Evolutionary conservation across 2,888 invertebrate species (phyloP).

Genomic region (Toxonevra muliebris): DNA sequence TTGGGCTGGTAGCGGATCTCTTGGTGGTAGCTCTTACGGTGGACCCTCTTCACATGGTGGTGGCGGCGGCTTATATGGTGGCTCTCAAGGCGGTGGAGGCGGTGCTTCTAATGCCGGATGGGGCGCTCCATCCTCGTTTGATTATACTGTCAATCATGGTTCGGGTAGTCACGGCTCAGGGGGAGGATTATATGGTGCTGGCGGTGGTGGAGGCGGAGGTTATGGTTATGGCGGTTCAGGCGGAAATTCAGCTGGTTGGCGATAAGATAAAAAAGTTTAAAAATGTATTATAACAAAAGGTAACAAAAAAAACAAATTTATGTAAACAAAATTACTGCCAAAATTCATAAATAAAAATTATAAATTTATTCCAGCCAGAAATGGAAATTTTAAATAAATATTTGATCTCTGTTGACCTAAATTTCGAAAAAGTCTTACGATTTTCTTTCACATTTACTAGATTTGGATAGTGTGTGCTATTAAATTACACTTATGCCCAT

Average conservation of each 20-base stretch:
- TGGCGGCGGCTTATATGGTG: conserved; percentile 25
- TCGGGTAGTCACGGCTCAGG: background rate
- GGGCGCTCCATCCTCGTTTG: conserved; percentile 31
- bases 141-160: conserved; percentile 38
- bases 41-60: conserved; percentile 14
- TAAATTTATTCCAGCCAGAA: too few species aligned
- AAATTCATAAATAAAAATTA: too few species aligned
- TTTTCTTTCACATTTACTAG: too few species aligned
- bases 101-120: conserved; percentile 33
- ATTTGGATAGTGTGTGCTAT: too few species aligned
- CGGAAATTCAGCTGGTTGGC: background rate
- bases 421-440: too few species aligned
- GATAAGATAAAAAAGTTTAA: background rate
- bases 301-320: background rate
- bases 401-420: too few species aligned
- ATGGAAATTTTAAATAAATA: too few species aligned
- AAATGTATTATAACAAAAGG: background rate
- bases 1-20: background rate
- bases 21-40: conserved; percentile 12
- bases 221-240: conserved; percentile 22
- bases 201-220: conserved; percentile 34
- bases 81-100: conserved; percentile 27
- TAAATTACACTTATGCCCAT: too few species aligned
- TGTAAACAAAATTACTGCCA: too few species aligned
- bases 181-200: conserved; percentile 9